Evolutionary conservation across 1,140 invertebrate genomes (phyloP), one percentile per base, ranked within the genome.

Genomic region (Vanessa tameamea): DNA sequence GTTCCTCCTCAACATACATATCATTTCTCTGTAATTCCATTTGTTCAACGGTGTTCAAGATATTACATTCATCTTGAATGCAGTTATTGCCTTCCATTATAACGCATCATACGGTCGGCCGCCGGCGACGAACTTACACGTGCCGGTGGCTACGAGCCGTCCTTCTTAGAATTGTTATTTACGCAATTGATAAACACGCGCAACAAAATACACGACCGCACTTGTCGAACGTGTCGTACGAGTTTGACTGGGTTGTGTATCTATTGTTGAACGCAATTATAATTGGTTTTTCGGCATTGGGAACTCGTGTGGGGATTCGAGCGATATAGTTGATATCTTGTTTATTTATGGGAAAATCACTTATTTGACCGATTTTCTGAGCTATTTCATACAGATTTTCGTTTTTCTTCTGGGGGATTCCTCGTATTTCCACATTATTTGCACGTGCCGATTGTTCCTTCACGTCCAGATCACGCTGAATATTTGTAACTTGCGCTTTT

Each of bases 321-420:
- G 26, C 26, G 26, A 31, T 31, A 31, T 31, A 74, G 43, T 76
- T 73, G 3, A 80, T 74, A 20, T 78, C 55, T 23, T 78, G 50
- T 20, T 73, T 80, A 13, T 47, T 47, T 23, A 77, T 55, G 13
- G 65, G 23, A 57, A 57, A 66, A 47, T 75, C 31, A 14, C 12
- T 15, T 2, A 74, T 2, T 7, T 50, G 13, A 0, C 69, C 72
- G 26, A 80, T 80, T 26, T 76, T 72, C 13, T 57, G 8, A 12
- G 47, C 66, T 63, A 71, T 71, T 1, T 51, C 48, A n/a, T 64
- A 71, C 13, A 71, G n/a, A 11, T 71, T 50, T 50, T 64, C 48
- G 12, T 9, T 12, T 5, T 51, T 51, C 15, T 51, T 51, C 4
- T 12, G 15, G 4, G 50, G 50, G 15, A 51, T 15, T 5, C 50